Percentiles rank a stretch among this genome's conserved stretches.
Evolutionary conservation across 2,113 vertebrate genomes (phyloP).

Genomic region (Triplophysa siluroides): DNA sequence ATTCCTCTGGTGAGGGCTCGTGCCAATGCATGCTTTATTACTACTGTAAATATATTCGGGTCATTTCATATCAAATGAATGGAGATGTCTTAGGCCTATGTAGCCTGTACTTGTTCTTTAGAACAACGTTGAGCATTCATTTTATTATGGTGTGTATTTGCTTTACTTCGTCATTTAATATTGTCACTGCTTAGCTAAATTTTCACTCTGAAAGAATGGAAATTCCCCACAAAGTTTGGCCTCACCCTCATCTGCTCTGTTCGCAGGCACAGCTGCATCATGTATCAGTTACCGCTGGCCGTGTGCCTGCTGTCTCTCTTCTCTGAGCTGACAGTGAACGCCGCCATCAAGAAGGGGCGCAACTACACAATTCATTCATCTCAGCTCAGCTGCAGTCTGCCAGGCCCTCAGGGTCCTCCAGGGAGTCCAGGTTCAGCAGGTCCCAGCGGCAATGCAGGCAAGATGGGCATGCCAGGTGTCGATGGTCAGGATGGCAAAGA

Average conservation of each 20-base stretch:
- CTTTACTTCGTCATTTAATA: not conserved
- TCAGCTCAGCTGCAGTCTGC: slow-evolving; percentile 86
- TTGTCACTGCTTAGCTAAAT: not conserved
- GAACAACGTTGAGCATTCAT: not conserved
- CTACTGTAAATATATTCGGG: not conserved
- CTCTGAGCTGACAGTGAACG: slow-evolving; percentile 73
- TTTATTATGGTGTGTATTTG: not conserved
- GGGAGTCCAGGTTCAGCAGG: slow-evolving; percentile 83
- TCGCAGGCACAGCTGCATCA: slow-evolving; percentile 69
- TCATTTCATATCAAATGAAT: not conserved
- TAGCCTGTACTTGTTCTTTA: not conserved
- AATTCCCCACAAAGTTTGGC: slow-evolving; percentile 6
- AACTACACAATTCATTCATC: slow-evolving; percentile 78
- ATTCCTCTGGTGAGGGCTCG: slow-evolving; percentile 42
- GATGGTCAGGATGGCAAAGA: slow-evolving; percentile 89
- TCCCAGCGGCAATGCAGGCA: slow-evolving; percentile 78
- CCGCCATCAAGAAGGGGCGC: slow-evolving; percentile 65
- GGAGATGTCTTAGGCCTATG: not conserved
- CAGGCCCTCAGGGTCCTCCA: slow-evolving; percentile 82
- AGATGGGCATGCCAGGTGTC: slow-evolving; percentile 86
- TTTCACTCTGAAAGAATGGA: not conserved
- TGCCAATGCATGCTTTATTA: slow-evolving; percentile 17
- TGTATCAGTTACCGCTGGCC: slow-evolving; percentile 79
- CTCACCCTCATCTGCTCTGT: slow-evolving; percentile 35
- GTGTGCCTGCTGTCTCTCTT: slow-evolving; percentile 77